phyloP scores from a whole-genome alignment of 2,888 invertebrate genomes.

The Priocnemis perturbator region DNA sequence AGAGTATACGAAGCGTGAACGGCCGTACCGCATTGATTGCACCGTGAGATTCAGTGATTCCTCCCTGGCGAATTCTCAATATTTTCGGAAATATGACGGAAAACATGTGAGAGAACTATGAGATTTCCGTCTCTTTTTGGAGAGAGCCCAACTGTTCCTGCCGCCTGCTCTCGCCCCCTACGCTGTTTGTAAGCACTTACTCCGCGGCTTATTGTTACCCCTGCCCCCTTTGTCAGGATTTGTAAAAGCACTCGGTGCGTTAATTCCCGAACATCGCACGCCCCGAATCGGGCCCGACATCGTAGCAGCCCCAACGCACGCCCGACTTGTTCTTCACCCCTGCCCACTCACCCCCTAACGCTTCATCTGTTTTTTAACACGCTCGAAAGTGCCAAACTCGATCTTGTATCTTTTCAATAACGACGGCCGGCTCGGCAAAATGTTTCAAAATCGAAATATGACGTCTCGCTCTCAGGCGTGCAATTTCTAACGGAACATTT shows the following conservation, averaged over 20 bases:
- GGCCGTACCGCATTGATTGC: constrained; percentile 3
- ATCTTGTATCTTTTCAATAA: too few species aligned
- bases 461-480: too few species aligned
- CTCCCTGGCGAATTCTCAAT: neutral
- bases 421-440: too few species aligned
- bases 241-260: constrained; percentile 68
- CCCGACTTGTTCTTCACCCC: too few species aligned
- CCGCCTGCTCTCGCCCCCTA: constrained; percentile 44
- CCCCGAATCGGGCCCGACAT: constrained; percentile 1
- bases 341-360: too few species aligned
- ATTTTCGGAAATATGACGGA: constrained; percentile 6
- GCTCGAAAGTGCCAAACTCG: too few species aligned
- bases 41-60: neutral
- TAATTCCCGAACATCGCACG: constrained; percentile 61
- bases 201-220: constrained; percentile 67
- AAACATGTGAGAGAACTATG: neutral
- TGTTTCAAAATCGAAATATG: too few species aligned
- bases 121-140: too few species aligned
- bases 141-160: too few species aligned
- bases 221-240: constrained; percentile 67
- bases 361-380: too few species aligned
- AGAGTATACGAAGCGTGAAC: constrained; percentile 15
- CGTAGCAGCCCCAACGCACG: too few species aligned
- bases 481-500: too few species aligned
- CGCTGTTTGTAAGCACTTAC: constrained; percentile 67